These are phyloP conservation scores for Pangasius sanitwongsei DNA, from an alignment of 2,797 vertebrate genomes.

Conservation along the genomic window DNA sequence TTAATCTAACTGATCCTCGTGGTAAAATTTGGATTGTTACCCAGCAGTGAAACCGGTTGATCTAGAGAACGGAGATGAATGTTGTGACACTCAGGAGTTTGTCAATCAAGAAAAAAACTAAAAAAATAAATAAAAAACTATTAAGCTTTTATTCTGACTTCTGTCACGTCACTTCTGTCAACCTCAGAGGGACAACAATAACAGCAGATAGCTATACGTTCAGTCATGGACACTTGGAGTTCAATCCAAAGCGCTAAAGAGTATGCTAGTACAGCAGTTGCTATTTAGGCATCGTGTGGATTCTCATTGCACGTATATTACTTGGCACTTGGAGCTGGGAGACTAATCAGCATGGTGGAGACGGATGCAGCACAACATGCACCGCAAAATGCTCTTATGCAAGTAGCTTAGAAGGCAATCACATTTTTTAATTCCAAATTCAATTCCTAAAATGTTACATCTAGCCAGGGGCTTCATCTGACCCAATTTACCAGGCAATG, in stretches of 20 bases:
- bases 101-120: background rate
- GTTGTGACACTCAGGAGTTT: background rate
- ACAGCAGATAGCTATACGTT: background rate
- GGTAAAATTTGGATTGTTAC: background rate
- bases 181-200: background rate
- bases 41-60: background rate
- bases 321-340: background rate
- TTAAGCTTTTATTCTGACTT: background rate
- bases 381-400: background rate
- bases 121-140: background rate
- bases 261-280: background rate
- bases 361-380: too few relatives aligned
- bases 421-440: background rate
- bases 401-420: background rate
- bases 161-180: background rate
- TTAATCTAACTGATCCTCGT: background rate
- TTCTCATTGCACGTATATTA: background rate
- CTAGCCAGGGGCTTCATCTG: background rate
- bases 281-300: too few relatives aligned
- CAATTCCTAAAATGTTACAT: background rate
- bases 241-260: background rate
- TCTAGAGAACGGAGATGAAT: background rate
- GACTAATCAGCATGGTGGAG: background rate
- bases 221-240: background rate
- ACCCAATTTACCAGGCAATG: constrained; percentile 1